Conservation (phyloP, 2,888 invertebrate species). For the Orgyia antiqua region DNA sequence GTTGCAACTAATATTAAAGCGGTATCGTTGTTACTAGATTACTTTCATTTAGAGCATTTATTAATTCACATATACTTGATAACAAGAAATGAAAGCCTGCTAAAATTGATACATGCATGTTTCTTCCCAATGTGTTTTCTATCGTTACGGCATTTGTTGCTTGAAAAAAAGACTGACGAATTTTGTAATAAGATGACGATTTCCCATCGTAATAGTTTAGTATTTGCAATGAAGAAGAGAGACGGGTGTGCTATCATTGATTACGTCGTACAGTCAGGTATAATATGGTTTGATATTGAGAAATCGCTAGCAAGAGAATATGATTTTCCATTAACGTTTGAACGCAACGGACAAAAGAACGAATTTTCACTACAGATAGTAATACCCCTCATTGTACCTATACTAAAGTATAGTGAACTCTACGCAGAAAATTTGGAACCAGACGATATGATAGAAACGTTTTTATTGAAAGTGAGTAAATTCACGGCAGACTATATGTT, state of each 20-base stretch:
- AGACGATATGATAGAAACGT: conserved; percentile 18
- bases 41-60: conserved; percentile 12
- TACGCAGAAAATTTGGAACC: conserved; percentile 20
- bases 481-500: conserved; percentile 29
- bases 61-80: conserved; percentile 7
- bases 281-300: conserved; percentile 30
- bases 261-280: conserved; percentile 25
- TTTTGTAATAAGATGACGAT: conserved; percentile 25
- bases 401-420: conserved; percentile 16
- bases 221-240: conserved; percentile 23
- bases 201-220: conserved; percentile 22
- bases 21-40: conserved; percentile 15
- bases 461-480: conserved; percentile 18
- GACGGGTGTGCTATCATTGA: conserved; percentile 22
- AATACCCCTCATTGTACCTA: conserved; percentile 24
- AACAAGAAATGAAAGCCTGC: conserved; percentile 9
- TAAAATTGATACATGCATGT: conserved; percentile 10
- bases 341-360: conserved; percentile 31
- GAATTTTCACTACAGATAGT: conserved; percentile 32
- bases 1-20: conserved; percentile 28
- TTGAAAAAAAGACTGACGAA: conserved; percentile 17
- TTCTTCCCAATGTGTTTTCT: conserved; percentile 7
- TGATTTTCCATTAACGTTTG: conserved; percentile 24
- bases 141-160: conserved; percentile 9
- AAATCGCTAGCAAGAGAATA: conserved; percentile 12